These are phyloP conservation scores for Zaprionus nigranus DNA, from an alignment of 1,140 invertebrate species.

Conservation along the genomic window DNA sequence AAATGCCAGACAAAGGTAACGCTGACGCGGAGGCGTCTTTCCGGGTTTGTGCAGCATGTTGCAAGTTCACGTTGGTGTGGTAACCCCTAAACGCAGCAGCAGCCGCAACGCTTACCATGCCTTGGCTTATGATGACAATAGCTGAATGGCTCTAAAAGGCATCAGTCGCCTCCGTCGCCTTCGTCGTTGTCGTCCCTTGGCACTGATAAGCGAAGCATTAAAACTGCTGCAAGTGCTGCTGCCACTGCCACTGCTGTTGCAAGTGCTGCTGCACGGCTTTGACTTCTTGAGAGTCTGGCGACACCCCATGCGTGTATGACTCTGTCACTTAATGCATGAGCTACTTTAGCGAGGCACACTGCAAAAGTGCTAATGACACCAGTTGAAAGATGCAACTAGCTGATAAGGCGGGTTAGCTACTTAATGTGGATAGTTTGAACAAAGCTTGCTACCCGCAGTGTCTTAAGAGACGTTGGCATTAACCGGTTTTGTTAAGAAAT, in stretches of 20 bases:
- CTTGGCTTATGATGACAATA: constrained; percentile 47
- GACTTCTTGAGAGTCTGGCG: constrained; percentile 39
- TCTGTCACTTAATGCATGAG: constrained; percentile 36
- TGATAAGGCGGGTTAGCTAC: neutral
- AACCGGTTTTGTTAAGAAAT: neutral
- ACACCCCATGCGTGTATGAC: constrained; percentile 4
- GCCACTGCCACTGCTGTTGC: constrained; percentile 5
- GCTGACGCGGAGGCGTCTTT: constrained; percentile 24
- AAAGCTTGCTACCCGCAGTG: neutral
- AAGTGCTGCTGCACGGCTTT: constrained; percentile 16
- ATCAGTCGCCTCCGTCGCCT: constrained; percentile 7
- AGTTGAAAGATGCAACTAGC: constrained; percentile 9
- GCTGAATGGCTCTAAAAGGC: constrained; percentile 39
- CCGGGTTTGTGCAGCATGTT: constrained; percentile 34
- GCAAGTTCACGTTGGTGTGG: constrained; percentile 29
- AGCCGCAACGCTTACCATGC: constrained; percentile 1
- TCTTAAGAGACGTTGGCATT: neutral
- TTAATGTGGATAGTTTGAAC: neutral
- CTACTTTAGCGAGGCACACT: constrained; percentile 21
- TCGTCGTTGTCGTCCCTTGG: constrained; percentile 22
- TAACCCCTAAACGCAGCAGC: constrained; percentile 34
- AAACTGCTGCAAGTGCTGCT: constrained; percentile 18
- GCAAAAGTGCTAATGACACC: constrained; percentile 20
- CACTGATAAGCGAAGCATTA: constrained; percentile 45
- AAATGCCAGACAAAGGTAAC: constrained; percentile 47